Conservation (phyloP, 2,113 vertebrate genomes). For the Leptocoma aspasia region DNA sequence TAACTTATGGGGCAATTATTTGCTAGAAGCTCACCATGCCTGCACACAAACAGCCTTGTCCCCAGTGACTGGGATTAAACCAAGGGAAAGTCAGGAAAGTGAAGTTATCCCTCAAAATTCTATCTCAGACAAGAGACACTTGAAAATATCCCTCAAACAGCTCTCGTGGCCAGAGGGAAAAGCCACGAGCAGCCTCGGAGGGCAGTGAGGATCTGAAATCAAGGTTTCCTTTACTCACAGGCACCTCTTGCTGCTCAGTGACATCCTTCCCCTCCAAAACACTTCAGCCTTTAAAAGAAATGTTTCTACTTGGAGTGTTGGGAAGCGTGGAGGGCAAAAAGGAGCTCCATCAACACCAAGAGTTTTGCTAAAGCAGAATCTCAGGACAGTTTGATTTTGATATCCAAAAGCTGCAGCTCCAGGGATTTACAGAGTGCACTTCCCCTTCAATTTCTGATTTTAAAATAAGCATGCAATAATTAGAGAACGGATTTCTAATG, state of each 20-base stretch:
- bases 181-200: neutral
- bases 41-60: neutral
- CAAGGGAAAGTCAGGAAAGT: neutral
- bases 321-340: neutral
- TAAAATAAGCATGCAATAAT: neutral
- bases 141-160: neutral
- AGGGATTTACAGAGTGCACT: neutral
- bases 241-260: rapidly evolving
- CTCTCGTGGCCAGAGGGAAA: neutral
- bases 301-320: neutral
- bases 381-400: neutral
- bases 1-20: neutral
- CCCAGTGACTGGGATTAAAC: neutral
- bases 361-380: neutral
- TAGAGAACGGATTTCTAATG: neutral
- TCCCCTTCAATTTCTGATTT: neutral
- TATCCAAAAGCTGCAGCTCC: neutral
- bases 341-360: neutral
- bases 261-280: neutral
- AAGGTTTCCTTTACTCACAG: neutral
- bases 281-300: rapidly evolving
- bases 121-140: neutral
- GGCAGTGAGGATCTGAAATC: neutral
- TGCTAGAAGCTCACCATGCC: neutral
- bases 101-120: neutral